A percentile compares a stretch with the other conserved stretches of the same genome.
Evolutionary conservation across 2,888 invertebrate genomes (phyloP).

Genomic region (Eupelmus urozonus): DNA sequence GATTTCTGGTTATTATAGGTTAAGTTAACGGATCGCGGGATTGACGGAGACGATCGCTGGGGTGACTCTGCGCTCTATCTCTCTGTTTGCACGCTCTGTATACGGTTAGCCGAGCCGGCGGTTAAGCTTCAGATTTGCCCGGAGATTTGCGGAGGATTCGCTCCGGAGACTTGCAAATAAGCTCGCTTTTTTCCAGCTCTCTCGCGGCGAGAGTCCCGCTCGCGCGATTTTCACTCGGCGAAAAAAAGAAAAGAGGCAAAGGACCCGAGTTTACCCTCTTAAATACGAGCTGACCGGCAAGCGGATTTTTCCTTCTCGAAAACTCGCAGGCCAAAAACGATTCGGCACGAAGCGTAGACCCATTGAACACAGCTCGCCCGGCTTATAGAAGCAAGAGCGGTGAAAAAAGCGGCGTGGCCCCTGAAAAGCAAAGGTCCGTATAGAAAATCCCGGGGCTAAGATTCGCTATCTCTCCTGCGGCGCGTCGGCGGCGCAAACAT

Average conservation of each 20-base stretch:
- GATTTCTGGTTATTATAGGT: too few species aligned
- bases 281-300: background rate
- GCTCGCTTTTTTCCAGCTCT: slow-evolving; percentile 31
- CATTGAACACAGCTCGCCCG: too few species aligned
- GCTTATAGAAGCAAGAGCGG: too few species aligned
- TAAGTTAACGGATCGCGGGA: too few species aligned
- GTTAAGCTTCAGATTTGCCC: slow-evolving; percentile 50
- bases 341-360: too few species aligned
- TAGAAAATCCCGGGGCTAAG: slow-evolving; percentile 12
- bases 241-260: background rate
- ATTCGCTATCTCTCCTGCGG: background rate
- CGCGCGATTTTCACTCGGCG: background rate
- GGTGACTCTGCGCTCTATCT: too few species aligned
- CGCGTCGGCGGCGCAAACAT: background rate
- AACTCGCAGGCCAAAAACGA: too few species aligned
- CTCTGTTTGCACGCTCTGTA: slow-evolving; percentile 43
- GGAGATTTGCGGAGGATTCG: slow-evolving; percentile 50
- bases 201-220: background rate
- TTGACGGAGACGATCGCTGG: too few species aligned
- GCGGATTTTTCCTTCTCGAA: background rate
- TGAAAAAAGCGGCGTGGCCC: too few species aligned
- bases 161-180: slow-evolving; percentile 39
- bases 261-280: too few species aligned
- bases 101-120: slow-evolving; percentile 29
- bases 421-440: slow-evolving; percentile 23